phyloP scores from a whole-genome alignment of 2,797 vertebrate genomes.

The Acanthis flammea region DNA sequence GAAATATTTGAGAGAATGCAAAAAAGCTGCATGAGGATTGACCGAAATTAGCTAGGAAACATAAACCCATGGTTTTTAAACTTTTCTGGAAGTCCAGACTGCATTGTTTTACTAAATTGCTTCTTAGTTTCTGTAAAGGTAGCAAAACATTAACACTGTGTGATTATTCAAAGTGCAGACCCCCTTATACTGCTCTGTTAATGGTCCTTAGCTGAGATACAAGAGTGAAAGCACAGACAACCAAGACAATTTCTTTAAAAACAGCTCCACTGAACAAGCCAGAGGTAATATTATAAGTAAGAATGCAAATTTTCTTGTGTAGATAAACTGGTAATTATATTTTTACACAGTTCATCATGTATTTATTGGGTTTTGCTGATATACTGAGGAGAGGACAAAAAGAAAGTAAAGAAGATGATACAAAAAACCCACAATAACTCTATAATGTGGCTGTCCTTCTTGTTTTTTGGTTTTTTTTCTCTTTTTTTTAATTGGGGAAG shows the following conservation, averaged over 20 bases:
- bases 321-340: background rate
- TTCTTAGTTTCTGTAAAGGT: background rate
- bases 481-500: background rate
- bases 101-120: background rate
- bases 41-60: background rate
- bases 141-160: background rate
- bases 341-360: background rate
- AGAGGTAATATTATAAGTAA: background rate
- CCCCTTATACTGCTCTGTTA: background rate
- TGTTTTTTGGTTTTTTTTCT: background rate
- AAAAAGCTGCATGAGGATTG: background rate
- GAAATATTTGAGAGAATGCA: background rate
- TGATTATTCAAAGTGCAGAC: background rate
- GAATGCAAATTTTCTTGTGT: background rate
- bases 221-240: background rate
- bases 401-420: background rate
- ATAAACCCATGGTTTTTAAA: background rate
- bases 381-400: background rate
- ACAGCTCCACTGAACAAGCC: background rate
- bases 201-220: background rate
- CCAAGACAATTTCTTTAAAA: background rate
- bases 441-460: background rate
- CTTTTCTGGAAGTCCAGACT: background rate
- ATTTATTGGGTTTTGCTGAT: background rate
- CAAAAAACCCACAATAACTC: background rate